Percentiles rank a stretch among this genome's conserved stretches.
Evolutionary conservation across 2,888 invertebrate genomes (phyloP).

Genomic region (Cephus runcator): DNA sequence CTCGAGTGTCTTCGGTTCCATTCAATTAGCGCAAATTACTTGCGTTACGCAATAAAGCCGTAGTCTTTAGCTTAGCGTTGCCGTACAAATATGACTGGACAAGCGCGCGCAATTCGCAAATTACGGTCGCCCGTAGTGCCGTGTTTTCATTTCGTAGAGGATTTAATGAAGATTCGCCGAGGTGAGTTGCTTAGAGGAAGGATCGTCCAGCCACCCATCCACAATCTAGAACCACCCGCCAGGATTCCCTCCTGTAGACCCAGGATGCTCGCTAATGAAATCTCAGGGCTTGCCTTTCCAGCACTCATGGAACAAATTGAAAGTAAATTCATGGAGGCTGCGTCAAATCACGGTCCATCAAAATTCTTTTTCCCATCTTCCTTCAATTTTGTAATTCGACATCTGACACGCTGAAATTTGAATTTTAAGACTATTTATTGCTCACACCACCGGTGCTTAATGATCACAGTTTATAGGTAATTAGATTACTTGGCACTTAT

Average conservation of each 20-base stretch:
- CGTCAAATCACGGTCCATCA: not conserved
- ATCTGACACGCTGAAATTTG: not conserved
- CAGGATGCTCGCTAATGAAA: not conserved
- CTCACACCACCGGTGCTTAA: too few relatives aligned
- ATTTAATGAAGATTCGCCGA: conserved; percentile 31
- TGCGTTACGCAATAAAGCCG: conserved; percentile 15
- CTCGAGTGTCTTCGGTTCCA: conserved; percentile 6
- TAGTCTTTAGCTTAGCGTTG: too few relatives aligned
- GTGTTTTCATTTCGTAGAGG: conserved; percentile 21
- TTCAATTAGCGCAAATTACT: conserved; percentile 27
- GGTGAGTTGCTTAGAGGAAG: not conserved
- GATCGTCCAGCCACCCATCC: not conserved
- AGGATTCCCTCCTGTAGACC: not conserved
- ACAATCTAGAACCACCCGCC: not conserved
- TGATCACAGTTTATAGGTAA: too few relatives aligned
- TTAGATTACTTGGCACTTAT: not conserved
- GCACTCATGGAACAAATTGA: not conserved
- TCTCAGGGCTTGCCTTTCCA: not conserved
- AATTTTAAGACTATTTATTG: too few relatives aligned
- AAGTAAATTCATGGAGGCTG: not conserved
- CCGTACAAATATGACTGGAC: not conserved
- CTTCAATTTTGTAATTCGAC: not conserved
- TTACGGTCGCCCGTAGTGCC: conserved; percentile 23
- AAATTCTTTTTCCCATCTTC: not conserved
- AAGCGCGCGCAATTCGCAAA: conserved; percentile 24